These are phyloP conservation scores for Drosophila varians DNA, from an alignment of 1,140 invertebrate genomes.

Conservation along the genomic window DNA sequence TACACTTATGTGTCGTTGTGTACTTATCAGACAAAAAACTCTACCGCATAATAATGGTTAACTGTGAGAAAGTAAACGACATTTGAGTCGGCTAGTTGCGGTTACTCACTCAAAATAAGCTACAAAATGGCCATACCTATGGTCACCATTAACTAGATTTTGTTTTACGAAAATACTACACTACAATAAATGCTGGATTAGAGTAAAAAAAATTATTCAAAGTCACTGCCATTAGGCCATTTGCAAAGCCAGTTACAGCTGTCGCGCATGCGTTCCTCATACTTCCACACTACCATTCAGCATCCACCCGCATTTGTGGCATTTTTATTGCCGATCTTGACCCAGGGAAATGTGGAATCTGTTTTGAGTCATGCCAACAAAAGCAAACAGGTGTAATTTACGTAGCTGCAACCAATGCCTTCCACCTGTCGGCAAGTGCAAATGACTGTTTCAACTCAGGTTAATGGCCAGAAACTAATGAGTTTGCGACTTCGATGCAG, in stretches of 20 bases:
- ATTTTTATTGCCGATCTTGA: slow-evolving; percentile 64
- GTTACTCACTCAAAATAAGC: slow-evolving; percentile 18
- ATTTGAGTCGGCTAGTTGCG: slow-evolving; percentile 17
- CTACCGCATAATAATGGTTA: slow-evolving; percentile 59
- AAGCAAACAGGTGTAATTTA: slow-evolving; percentile 1
- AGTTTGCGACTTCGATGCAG: not conserved
- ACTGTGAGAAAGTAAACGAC: slow-evolving; percentile 67
- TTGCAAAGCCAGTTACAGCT: not conserved
- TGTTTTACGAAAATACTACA: too few species aligned
- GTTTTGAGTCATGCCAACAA: slow-evolving; percentile 47
- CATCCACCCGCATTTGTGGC: slow-evolving; percentile 38
- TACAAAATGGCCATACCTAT: not conserved
- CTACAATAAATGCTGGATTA: too few species aligned
- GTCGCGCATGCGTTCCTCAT: slow-evolving; percentile 11
- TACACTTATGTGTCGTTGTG: slow-evolving; percentile 11
- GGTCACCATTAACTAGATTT: not conserved
- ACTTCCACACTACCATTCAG: not conserved
- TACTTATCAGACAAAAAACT: slow-evolving; percentile 70
- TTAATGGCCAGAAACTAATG: slow-evolving; percentile 14
- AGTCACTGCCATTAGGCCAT: not conserved
- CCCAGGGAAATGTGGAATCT: slow-evolving; percentile 64
- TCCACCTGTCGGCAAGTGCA: slow-evolving; percentile 10
- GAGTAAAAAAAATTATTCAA: not conserved
- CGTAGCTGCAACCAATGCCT: slow-evolving; percentile 27
- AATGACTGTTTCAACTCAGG: not conserved